Evolutionary conservation across 2,888 invertebrate genomes (phyloP).

Genomic region (Augochlorella aurata): DNA sequence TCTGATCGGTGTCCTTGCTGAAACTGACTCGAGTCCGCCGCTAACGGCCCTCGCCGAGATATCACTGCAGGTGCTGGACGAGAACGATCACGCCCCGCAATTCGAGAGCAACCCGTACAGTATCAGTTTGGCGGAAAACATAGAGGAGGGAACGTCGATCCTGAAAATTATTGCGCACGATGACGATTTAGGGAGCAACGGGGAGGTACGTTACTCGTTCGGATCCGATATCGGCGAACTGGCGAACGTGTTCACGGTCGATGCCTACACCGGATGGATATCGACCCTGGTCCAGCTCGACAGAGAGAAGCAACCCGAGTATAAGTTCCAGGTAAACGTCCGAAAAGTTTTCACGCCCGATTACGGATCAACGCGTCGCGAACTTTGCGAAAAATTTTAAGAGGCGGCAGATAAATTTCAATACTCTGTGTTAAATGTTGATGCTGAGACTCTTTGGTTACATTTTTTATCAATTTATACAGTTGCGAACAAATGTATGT

Average conservation of each 20-base stretch:
- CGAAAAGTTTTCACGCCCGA: background rate
- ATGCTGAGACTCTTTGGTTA: too few relatives aligned
- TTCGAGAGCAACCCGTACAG: constrained; percentile 93
- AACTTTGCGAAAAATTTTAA: too few relatives aligned
- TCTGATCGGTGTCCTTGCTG: constrained; percentile 87
- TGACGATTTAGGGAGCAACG: constrained; percentile 91
- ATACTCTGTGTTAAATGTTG: too few relatives aligned
- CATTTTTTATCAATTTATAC: too few relatives aligned
- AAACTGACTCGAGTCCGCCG: constrained; percentile 88
- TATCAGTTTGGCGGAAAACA: constrained; percentile 91
- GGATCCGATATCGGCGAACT: constrained; percentile 86
- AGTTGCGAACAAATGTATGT: too few relatives aligned
- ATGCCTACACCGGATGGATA: constrained; percentile 94
- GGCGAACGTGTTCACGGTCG: constrained; percentile 90
- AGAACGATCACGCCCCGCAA: constrained; percentile 93
- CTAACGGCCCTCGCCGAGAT: constrained; percentile 88
- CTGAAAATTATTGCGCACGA: constrained; percentile 89
- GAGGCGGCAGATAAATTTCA: too few relatives aligned
- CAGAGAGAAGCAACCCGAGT: constrained; percentile 89
- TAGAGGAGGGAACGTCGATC: constrained; percentile 89
- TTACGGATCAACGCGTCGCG: too few relatives aligned
- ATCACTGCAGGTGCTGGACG: constrained; percentile 91
- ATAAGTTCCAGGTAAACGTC: constrained; percentile 86
- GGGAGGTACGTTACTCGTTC: constrained; percentile 92
- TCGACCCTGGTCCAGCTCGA: constrained; percentile 89